Base-by-base conservation (phyloP, 2,888 invertebrate genomes). In the Himalopsyche tibetana region DNA sequence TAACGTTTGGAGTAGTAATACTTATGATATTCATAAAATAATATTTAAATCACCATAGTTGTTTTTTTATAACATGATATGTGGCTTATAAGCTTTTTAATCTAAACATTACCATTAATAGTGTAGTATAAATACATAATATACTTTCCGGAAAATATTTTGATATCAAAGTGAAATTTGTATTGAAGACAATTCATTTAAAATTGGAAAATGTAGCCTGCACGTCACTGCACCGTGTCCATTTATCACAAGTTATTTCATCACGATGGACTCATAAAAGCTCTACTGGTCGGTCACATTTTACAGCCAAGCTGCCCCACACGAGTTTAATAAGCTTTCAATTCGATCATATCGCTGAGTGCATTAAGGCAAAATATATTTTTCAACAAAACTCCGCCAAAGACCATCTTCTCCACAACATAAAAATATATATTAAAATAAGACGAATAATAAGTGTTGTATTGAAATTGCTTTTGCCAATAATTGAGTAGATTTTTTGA, bases 351-450 rank as follows among this genome's bases (percentile, higher is more conserved):
- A 74, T 74, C 74, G 74, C 38, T 4, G 63, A 63, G 19, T n/a
- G 63, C 63, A 63, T 28, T 11, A 63, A 19, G 74, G 74, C 74
- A 28, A 36, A 74, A 12, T 36, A 36, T 74, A 74, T 74, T 74
- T 74, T 74, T 36, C 19, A 74, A 38, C 19, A 5, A 9, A 74
- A 36, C 28, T 63, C 15, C 74, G 51, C 15, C 51, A 51, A 51
- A 51, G 15, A 15, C 36, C 12, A 74, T 36, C 15, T 74, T 74
- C 74, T 74, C 74, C 36, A 74, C 74, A 74, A 74, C 74, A 74
- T 74, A 74, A 74, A 74, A 74, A 74, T 74, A 74, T 74, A 74
- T 74, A 51, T 74, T 74, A 38, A 74, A 74, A 38, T 74, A 74
- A 15, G 51, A 51, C 11, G 74, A 74, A 74, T 28, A 51, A 51